These are phyloP conservation scores for Mirza zaza DNA, from an alignment of 2,113 vertebrate genomes.

Conservation along the genomic window DNA sequence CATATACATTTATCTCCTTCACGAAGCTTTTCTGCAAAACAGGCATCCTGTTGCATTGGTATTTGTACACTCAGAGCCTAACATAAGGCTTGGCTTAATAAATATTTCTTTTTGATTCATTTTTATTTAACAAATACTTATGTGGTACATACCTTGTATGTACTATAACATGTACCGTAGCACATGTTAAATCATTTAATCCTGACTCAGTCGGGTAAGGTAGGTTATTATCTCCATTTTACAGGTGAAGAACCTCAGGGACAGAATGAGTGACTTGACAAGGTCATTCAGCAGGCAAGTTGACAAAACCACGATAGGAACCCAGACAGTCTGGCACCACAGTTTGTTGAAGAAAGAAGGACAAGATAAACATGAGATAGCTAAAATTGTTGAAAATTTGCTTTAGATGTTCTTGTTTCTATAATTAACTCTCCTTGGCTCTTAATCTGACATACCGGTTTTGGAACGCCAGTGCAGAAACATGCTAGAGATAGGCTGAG, in stretches of 20 bases:
- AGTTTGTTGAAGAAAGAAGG: constrained; percentile 7
- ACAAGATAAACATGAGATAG: not conserved
- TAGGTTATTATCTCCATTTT: not conserved
- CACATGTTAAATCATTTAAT: not conserved
- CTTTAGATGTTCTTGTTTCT: constrained; percentile 22
- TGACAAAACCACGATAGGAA: not conserved
- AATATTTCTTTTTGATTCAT: not conserved
- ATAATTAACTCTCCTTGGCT: not conserved
- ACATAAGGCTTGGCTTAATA: not conserved
- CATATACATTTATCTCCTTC: not conserved
- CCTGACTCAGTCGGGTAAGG: not conserved
- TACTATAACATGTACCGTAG: not conserved
- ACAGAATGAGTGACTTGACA: not conserved
- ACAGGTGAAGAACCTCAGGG: not conserved
- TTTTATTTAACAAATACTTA: constrained; percentile 20
- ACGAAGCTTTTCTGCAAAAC: not conserved
- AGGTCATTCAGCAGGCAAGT: not conserved
- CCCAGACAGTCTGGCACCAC: not conserved
- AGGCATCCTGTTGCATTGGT: not conserved
- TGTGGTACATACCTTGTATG: not conserved
- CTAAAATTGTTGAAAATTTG: not conserved
- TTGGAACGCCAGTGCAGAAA: not conserved
- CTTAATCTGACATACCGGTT: not conserved
- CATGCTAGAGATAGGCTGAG: not conserved
- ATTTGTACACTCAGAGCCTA: not conserved